A percentile compares a stretch with the other conserved stretches of the same genome.
Evolutionary conservation across 2,113 vertebrate genomes (phyloP).

Genomic region (Tauraco erythrolophus): DNA sequence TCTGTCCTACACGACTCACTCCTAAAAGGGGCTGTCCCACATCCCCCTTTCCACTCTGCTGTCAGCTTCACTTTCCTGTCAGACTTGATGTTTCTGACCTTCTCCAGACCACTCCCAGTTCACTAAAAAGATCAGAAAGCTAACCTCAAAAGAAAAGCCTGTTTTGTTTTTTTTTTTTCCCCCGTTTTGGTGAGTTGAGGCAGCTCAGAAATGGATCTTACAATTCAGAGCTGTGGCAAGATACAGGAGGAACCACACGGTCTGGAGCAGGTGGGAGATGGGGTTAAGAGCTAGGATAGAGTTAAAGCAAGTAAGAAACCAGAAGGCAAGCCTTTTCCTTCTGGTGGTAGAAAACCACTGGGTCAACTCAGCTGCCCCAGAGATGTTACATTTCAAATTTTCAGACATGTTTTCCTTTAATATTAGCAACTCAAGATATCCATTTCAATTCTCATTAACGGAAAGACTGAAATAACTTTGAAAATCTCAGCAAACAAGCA

Average conservation of each 20-base stretch:
- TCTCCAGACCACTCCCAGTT: background rate
- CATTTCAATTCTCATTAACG: background rate
- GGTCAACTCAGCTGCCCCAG: background rate
- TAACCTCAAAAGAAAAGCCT: background rate
- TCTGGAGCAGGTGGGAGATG: background rate
- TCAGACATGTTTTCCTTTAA: background rate
- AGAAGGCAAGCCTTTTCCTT: background rate
- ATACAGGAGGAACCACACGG: background rate
- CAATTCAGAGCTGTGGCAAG: background rate
- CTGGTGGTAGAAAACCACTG: background rate
- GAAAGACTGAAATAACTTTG: background rate
- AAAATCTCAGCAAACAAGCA: conserved; percentile 1
- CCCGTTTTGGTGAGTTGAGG: background rate
- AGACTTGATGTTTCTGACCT: background rate
- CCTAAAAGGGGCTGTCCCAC: background rate
- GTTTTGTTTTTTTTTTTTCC: no score
- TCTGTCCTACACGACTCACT: background rate
- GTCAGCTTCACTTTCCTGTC: background rate
- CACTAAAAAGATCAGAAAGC: background rate
- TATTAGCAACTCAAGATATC: background rate
- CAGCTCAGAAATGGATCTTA: background rate
- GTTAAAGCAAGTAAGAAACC: background rate
- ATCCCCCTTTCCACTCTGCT: background rate
- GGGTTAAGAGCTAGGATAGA: background rate
- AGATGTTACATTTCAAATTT: background rate